Evolutionary conservation across 2,888 invertebrate genomes (phyloP), one percentile per base, ranked within the genome.

Genomic region (Pachymerium ferrugineum): DNA sequence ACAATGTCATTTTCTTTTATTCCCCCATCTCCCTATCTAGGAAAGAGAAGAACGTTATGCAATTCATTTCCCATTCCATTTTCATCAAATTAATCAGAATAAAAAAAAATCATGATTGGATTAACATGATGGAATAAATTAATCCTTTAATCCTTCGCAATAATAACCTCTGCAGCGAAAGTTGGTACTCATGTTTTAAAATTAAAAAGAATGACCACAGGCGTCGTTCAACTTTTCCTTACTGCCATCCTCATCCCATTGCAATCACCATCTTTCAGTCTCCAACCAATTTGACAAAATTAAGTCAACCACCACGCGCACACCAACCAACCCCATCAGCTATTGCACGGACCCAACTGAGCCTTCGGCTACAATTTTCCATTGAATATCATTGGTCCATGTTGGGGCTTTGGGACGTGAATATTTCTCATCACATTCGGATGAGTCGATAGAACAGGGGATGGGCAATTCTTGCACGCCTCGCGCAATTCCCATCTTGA

Each of bases 271-370:
- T 54, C 54, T 54, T 54, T 54, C 54, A 22, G 54, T 25, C 54
- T 54, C 54, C 54, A 54, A 54, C 54, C 54, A 54, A 54, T 54
- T 54, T 54, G 54, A 54, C 54, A 54, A 54, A 54, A 54, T 54
- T 54, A 54, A 54, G 54, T 54, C 54, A 54, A 28, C 54, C 28
- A 54, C 54, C 54, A 54, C 54, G 54, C 28, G n/a, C n/a, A n/a
- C n/a, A n/a, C 54, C 54, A 54, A 54, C 54, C 54, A 54, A 54
- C 25, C 54, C 38, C 22, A 54, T 54, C 54, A 54, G 54, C 54
- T 25, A 54, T 54, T 54, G 54, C 54, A 22, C 25, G 14, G 54
- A 8, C 22, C 54, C 54, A 54, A 22, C 54, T 54, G 54, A 28
- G 54, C 54, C 54, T 22, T 14, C 54, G 54, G 54, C 54, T 54